phyloP scores from a whole-genome alignment of 35 echinoderm and acorn worm genomes.

The Apostichopus japonicus region DNA sequence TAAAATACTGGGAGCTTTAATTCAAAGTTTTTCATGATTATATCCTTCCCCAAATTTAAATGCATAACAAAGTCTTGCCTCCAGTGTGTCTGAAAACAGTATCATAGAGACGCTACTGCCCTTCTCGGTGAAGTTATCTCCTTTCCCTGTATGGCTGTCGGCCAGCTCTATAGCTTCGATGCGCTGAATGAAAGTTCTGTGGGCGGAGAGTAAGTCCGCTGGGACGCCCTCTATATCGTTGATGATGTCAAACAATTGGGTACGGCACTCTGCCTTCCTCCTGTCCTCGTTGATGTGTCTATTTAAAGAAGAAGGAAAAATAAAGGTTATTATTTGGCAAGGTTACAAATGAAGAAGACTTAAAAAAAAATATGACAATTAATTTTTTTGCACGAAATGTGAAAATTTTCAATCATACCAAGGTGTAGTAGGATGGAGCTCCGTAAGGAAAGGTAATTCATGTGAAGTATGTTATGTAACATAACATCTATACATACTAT shows the following conservation, averaged over 20 bases:
- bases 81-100: slow-evolving; percentile 91
- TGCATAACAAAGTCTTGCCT: slow-evolving; percentile 60
- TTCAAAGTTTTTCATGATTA: too few species aligned
- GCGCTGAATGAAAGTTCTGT: slow-evolving; percentile 85
- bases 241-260: slow-evolving; percentile 98
- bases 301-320: background rate
- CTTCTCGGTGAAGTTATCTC: slow-evolving; percentile 90
- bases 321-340: too few species aligned
- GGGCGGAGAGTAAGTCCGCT: slow-evolving; percentile 84
- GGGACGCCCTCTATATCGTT: slow-evolving; percentile 99
- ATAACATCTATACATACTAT: too few species aligned
- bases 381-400: too few species aligned
- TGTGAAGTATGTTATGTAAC: too few species aligned
- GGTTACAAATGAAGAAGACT: too few species aligned
- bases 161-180: slow-evolving; percentile 83
- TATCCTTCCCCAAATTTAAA: too few species aligned
- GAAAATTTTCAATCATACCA: too few species aligned
- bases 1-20: too few species aligned
- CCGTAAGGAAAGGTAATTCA: too few species aligned
- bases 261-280: slow-evolving; percentile 86
- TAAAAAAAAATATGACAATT: too few species aligned
- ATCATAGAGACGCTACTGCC: slow-evolving; percentile 87
- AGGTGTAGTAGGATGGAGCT: too few species aligned
- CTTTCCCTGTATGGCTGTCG: slow-evolving; percentile 71
- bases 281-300: slow-evolving; percentile 96